Percentiles rank a stretch among this genome's conserved stretches.
phyloP scores from a whole-genome alignment of 2,113 vertebrate species.

The Acrocephalus arundinaceus region DNA sequence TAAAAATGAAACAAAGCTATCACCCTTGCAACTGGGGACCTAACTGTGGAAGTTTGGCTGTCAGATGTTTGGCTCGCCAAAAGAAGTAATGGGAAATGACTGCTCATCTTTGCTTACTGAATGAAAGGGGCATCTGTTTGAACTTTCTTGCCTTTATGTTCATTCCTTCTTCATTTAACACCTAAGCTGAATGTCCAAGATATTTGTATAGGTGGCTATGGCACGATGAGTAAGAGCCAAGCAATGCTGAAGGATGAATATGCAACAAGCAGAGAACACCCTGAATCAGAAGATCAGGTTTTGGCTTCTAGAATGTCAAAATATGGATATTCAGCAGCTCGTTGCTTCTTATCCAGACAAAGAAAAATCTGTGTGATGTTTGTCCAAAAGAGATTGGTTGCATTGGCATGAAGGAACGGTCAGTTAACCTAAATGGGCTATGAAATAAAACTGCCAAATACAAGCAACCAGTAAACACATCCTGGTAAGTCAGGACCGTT shows the following conservation, averaged over 20 bases:
- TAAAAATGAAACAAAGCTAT: constrained; percentile 17
- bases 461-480: neutral
- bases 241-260: neutral
- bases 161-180: neutral
- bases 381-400: neutral
- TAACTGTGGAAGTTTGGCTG: neutral
- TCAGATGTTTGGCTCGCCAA: neutral
- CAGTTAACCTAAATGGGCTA: neutral
- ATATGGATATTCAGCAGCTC: neutral
- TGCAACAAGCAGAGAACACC: neutral
- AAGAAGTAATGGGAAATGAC: neutral
- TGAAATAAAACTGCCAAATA: neutral
- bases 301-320: neutral
- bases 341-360: neutral
- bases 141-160: neutral
- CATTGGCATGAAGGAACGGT: neutral
- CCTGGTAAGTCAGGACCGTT: neutral
- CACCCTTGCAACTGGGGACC: neutral
- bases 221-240: neutral
- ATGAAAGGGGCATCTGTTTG: neutral
- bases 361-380: neutral
- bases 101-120: neutral
- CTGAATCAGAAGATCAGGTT: neutral
- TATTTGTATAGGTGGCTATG: neutral
- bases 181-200: neutral